Conservation (phyloP, 2,888 invertebrate species). For the Uropetala carovei region DNA sequence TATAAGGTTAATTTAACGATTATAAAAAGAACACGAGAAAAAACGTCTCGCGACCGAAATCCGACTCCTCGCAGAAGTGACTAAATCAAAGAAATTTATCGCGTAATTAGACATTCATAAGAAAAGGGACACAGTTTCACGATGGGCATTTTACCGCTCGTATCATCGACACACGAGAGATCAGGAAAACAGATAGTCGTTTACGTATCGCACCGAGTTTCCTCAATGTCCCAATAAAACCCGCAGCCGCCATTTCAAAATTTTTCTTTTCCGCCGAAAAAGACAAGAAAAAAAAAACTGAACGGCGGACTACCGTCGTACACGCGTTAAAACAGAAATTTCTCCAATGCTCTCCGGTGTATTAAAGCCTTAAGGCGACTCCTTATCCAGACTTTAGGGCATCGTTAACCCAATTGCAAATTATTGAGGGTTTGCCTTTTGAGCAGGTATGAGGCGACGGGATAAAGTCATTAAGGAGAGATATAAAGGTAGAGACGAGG, state of each 20-base stretch:
- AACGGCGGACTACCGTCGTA: neutral
- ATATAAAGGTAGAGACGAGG: neutral
- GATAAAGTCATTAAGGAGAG: neutral
- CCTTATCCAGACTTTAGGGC: slow-evolving; percentile 2
- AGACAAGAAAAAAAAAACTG: too few species aligned
- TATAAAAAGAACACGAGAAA: neutral
- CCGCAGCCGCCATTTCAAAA: too few species aligned
- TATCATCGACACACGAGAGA: too few species aligned
- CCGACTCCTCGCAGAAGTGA: too few species aligned
- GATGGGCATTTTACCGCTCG: too few species aligned
- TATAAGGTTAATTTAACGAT: neutral
- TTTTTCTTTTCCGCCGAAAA: too few species aligned
- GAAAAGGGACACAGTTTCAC: too few species aligned
- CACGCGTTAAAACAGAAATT: neutral
- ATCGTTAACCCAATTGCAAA: neutral
- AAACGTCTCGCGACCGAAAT: neutral
- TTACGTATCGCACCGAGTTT: too few species aligned
- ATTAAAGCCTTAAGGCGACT: neutral
- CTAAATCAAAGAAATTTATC: too few species aligned
- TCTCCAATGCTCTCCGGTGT: neutral
- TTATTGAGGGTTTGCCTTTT: neutral
- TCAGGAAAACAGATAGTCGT: too few species aligned
- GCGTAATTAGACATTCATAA: too few species aligned
- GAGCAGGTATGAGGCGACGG: neutral
- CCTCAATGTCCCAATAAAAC: too few species aligned